Conservation (phyloP, 2,113 vertebrate genomes). For the Hippocampus comes region DNA sequence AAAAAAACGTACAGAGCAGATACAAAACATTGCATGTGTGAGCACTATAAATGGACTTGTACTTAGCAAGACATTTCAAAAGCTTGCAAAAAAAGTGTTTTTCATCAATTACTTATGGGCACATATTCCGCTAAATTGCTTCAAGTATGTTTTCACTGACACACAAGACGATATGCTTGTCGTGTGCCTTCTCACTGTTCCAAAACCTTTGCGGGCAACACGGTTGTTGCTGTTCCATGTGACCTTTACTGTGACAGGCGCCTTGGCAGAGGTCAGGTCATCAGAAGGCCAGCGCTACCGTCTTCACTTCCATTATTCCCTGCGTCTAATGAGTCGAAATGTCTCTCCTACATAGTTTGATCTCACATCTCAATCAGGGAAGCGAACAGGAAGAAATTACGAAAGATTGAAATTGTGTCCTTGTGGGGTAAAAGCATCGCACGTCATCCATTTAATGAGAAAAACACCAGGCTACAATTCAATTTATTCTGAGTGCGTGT, state of each 20-base stretch:
- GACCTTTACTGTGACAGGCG: conserved; percentile 62
- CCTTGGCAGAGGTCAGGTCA: conserved; percentile 34
- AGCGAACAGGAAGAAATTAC: background rate
- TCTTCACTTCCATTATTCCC: conserved; percentile 16
- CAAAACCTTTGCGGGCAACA: conserved; percentile 41
- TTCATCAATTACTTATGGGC: background rate
- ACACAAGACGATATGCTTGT: conserved; percentile 26
- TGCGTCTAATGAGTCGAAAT: conserved; percentile 24
- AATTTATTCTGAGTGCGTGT: no score
- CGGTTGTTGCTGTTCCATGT: conserved; percentile 25
- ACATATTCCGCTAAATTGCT: conserved; percentile 2
- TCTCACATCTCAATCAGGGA: background rate
- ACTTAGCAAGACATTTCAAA: conserved; percentile 7
- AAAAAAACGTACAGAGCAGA: conserved; percentile 11
- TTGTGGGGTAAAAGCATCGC: background rate
- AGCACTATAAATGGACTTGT: conserved; percentile 18
- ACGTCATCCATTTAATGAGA: no score
- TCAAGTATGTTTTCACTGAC: background rate
- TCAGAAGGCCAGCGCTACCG: conserved; percentile 43
- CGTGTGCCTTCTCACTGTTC: conserved; percentile 14
- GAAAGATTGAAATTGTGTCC: background rate
- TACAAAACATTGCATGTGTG: conserved; percentile 14
- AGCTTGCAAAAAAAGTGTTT: conserved; percentile 3
- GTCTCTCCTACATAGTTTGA: background rate
- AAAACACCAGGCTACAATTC: no score